A percentile compares a stretch with the other conserved stretches of the same genome.
phyloP scores from a whole-genome alignment of 2,797 vertebrate species.

The Calcarius lapponicus region DNA sequence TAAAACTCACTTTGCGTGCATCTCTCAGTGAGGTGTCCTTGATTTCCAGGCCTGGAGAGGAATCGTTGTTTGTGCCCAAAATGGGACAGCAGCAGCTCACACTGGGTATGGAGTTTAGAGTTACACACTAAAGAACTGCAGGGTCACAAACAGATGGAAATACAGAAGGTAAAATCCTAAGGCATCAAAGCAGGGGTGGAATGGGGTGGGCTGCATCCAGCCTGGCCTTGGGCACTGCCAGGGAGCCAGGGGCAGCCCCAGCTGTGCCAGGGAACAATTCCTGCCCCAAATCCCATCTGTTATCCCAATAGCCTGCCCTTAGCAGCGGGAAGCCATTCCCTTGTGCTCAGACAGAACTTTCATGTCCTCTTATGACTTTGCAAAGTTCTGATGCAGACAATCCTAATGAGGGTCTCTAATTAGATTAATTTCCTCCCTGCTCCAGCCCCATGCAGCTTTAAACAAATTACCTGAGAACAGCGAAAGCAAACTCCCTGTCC shows the following conservation, averaged over 20 bases:
- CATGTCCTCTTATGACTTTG: background rate
- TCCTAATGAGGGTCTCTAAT: background rate
- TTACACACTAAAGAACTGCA: accelerated
- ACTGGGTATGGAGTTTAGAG: accelerated
- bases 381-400: background rate
- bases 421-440: background rate
- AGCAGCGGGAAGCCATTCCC: background rate
- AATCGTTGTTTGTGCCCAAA: background rate
- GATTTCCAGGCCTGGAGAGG: background rate
- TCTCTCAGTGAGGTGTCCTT: background rate
- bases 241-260: background rate
- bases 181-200: background rate
- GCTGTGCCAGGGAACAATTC: background rate
- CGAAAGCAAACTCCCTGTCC: background rate
- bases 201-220: background rate
- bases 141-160: background rate
- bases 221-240: background rate
- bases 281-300: accelerated
- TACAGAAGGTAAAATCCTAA: accelerated
- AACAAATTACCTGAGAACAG: background rate
- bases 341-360: background rate
- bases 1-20: accelerated
- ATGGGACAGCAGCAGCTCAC: accelerated
- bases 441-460: background rate
- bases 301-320: background rate